Evolutionary conservation across 1,140 invertebrate genomes (phyloP).

Genomic region (Fopius arisanus): DNA sequence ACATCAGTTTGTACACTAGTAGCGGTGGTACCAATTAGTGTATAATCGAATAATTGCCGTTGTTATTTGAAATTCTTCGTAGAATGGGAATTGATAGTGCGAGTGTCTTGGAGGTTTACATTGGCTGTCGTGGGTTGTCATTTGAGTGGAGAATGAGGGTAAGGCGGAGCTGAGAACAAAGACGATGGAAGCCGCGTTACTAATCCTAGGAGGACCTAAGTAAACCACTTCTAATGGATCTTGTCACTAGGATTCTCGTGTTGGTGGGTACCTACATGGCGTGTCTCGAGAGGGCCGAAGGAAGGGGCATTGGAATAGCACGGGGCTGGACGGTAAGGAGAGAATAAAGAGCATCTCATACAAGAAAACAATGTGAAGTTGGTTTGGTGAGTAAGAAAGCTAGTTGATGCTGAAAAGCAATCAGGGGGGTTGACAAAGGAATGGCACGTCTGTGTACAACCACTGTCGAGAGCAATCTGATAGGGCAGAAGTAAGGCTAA

Average conservation of each 20-base stretch:
- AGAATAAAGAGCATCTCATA: background rate
- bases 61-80: background rate
- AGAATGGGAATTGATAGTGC: background rate
- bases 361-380: background rate
- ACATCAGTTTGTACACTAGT: background rate
- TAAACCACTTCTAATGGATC: constrained; percentile 49
- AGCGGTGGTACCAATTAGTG: background rate
- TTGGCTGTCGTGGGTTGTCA: constrained; percentile 8
- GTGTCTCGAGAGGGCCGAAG: background rate
- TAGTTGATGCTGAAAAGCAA: constrained; percentile 5
- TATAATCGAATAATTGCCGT: background rate
- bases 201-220: constrained; percentile 47
- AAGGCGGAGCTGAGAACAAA: constrained; percentile 7
- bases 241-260: constrained; percentile 34
- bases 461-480: background rate
- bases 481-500: background rate
- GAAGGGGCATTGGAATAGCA: background rate
- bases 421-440: constrained; percentile 6
- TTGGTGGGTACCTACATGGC: background rate
- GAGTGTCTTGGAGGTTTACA: background rate
- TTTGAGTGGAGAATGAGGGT: constrained; percentile 8
- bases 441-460: background rate
- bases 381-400: background rate
- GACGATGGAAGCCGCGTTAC: constrained; percentile 1
- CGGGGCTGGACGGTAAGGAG: background rate